Evolutionary conservation across 2,113 vertebrate genomes (phyloP).

Genomic region (Otis tarda): DNA sequence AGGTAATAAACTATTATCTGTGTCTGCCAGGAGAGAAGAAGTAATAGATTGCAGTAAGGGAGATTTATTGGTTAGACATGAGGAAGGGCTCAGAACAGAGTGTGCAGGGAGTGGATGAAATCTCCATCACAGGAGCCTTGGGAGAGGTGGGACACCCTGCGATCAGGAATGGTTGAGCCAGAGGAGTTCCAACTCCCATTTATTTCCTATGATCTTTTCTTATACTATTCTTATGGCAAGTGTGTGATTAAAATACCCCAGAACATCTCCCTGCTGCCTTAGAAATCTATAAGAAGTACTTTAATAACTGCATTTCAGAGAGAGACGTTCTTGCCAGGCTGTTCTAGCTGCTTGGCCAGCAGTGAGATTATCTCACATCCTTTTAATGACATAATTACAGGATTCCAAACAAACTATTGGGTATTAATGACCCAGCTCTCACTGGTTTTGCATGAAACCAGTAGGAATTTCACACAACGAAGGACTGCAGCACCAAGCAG

Average conservation of each 20-base stretch:
- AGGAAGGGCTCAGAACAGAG: background rate
- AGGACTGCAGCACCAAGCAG: background rate
- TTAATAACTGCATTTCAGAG: background rate
- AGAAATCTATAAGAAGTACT: background rate
- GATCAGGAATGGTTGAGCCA: background rate
- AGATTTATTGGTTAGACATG: background rate
- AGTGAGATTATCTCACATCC: background rate
- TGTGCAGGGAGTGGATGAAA: background rate
- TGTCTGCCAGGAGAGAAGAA: background rate
- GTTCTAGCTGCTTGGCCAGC: background rate
- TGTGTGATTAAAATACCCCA: background rate
- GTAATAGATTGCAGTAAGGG: background rate
- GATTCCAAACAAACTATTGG: background rate
- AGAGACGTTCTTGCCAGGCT: background rate
- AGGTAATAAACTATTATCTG: conserved; percentile 8
- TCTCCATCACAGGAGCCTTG: background rate
- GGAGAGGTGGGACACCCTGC: background rate
- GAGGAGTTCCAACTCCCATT: background rate
- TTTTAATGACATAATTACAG: background rate
- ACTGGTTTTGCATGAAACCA: background rate
- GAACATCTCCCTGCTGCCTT: background rate
- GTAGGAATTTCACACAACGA: background rate
- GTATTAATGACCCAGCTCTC: background rate
- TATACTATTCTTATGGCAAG: background rate
- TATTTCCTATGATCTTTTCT: background rate